A percentile compares a stretch with the other conserved stretches of the same genome.
These are phyloP conservation scores for Melikaiella ostensackeni DNA, from an alignment of 2,888 invertebrate species.

Conservation along the genomic window DNA sequence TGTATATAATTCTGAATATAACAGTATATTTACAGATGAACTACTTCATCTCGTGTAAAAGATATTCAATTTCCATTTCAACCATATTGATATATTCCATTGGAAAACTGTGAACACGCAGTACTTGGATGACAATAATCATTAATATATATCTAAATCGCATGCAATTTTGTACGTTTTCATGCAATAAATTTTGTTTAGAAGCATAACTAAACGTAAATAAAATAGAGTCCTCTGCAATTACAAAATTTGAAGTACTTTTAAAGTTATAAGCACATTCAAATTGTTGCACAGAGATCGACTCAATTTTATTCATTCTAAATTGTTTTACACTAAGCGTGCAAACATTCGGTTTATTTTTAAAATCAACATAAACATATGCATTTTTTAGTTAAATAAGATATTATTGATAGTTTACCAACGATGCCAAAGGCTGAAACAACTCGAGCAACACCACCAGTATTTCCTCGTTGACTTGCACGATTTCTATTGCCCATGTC, in stretches of 20 bases:
- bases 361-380: neutral
- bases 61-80: neutral
- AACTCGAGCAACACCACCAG: conserved; percentile 83
- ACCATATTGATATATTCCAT: neutral
- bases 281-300: neutral
- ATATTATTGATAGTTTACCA: conserved; percentile 79
- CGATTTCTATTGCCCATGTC: conserved; percentile 83
- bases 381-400: neutral
- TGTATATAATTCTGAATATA: no score
- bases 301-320: neutral
- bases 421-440: conserved; percentile 97
- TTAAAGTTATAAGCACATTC: neutral
- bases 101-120: neutral
- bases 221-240: neutral
- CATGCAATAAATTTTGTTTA: neutral
- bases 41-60: neutral
- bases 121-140: conserved; percentile 3
- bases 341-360: neutral
- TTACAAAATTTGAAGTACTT: neutral
- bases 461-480: conserved; percentile 78
- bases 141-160: neutral
- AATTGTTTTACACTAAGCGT: neutral
- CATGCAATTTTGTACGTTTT: neutral
- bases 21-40: no score
- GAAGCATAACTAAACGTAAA: neutral